Base-by-base conservation (phyloP, 2,888 invertebrate species). In the Podotricha telesiphe region DNA sequence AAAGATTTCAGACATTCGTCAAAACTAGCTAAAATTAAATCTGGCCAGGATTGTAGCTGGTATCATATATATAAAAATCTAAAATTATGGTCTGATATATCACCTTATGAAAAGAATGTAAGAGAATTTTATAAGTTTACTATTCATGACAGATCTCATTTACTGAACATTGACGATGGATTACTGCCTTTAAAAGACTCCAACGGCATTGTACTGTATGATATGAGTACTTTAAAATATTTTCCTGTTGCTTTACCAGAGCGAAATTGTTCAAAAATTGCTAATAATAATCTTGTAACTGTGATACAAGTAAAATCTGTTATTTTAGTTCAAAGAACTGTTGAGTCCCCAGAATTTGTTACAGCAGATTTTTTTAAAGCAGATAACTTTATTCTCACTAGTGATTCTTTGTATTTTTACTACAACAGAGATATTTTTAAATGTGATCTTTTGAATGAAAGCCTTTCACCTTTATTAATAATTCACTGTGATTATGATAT, bases 31-130 rank as follows among this genome's bases (percentile, higher is more conserved):
- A 89, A 83, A 77, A 81, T 75, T n/a, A 89, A 87, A 73, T 77
- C 82, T 8, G 86, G 86, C 0, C 80, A 76, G 8, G 82, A 85
- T 40, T 81, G 83, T 28, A 78, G 74, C 47, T 91, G 90, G 89
- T 85, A 85, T 66, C 80, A 89, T 66, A 81, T 91, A 2, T 91
- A 87, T 71, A 88, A 81, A 67, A 91, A 91, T 72, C 73, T 91
- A 5, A 79, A 76, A 69, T 78, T 78, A 74, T 91, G 91, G 91
- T 74, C 78, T 0, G 79, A 83, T 53, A 74, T 87, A 2, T 74
- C 80, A 0, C 68, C 64, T 13, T 80, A 75, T 15, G 79, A 82
- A 1, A 80, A 73, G 70, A 83, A 79, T 10, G 40, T 84, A 0
- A 79, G 80, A 10, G 85, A 87, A 58, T 90, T 88, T 50, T 88